Conservation (phyloP, 2,888 invertebrate species). For the Eurytoma adleriae region DNA sequence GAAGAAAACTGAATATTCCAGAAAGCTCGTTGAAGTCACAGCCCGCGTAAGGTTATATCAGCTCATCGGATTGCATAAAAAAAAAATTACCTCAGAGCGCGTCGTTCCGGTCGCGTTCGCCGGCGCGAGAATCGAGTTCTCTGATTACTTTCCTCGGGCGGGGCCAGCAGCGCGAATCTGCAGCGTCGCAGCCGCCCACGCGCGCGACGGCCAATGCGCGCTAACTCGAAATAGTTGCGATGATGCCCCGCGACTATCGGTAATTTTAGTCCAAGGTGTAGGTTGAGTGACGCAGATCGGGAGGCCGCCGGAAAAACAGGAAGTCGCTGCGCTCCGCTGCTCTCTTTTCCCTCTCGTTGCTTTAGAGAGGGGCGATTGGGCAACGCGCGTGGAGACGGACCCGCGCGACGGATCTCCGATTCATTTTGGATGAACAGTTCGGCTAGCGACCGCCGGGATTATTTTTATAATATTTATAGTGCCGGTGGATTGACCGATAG, state of each 20-base stretch:
- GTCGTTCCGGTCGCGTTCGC: background rate
- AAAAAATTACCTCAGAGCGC: background rate
- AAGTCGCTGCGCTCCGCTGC: slow-evolving; percentile 52
- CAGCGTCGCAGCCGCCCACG: slow-evolving; percentile 17
- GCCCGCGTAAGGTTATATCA: too few species aligned
- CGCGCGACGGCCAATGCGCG: slow-evolving; percentile 17
- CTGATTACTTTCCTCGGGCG: background rate
- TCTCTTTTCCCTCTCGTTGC: background rate
- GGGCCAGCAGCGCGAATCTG: background rate
- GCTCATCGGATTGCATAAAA: background rate
- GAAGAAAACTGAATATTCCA: too few species aligned
- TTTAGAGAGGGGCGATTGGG: background rate
- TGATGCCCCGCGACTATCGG: slow-evolving; percentile 63
- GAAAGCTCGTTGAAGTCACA: too few species aligned
- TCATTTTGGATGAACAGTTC: too few species aligned
- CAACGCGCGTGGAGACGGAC: background rate
- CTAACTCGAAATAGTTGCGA: slow-evolving; percentile 65
- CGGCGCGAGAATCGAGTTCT: background rate
- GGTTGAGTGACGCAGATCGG: slow-evolving; percentile 69
- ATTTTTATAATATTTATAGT: too few species aligned
- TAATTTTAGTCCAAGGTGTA: slow-evolving; percentile 72
- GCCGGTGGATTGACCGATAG: too few species aligned
- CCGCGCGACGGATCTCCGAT: background rate
- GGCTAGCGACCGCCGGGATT: too few species aligned
- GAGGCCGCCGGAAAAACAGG: slow-evolving; percentile 63